A percentile compares a stretch with the other conserved stretches of the same genome.
These are phyloP conservation scores for Mizuhopecten yessoensis DNA, from an alignment of 1,140 invertebrate species.

Conservation along the genomic window DNA sequence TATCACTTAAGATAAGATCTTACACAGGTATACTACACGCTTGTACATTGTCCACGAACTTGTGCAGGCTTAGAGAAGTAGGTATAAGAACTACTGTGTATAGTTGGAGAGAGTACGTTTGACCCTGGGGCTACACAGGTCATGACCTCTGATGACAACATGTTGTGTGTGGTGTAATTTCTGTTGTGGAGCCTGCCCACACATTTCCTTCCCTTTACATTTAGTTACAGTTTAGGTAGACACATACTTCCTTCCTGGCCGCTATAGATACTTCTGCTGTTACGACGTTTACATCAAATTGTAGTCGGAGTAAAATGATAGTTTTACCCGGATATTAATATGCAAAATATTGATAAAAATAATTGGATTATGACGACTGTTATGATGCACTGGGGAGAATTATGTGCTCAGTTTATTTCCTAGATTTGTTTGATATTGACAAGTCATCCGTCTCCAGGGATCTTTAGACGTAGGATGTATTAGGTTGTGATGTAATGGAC, in stretches of 20 bases:
- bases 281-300: not conserved
- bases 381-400: no score
- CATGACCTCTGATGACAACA: not conserved
- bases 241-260: not conserved
- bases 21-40: no score
- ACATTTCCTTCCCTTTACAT: not conserved
- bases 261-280: no score
- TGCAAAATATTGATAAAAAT: not conserved
- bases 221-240: not conserved
- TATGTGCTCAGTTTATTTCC: not conserved
- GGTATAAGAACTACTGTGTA: no score
- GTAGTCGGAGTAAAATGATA: no score
- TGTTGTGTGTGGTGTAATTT: not conserved
- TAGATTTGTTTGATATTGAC: not conserved
- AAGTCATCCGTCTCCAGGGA: not conserved
- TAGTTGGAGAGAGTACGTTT: not conserved
- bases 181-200: constrained; percentile 2
- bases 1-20: no score
- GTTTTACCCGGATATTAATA: not conserved
- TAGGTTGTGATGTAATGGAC: not conserved
- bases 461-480: no score
- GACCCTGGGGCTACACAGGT: not conserved
- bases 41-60: no score
- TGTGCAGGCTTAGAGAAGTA: no score
- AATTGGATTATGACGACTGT: not conserved